Evolutionary conservation across 2,888 invertebrate genomes (phyloP).

Genomic region (Pseudococcus longispinus): DNA sequence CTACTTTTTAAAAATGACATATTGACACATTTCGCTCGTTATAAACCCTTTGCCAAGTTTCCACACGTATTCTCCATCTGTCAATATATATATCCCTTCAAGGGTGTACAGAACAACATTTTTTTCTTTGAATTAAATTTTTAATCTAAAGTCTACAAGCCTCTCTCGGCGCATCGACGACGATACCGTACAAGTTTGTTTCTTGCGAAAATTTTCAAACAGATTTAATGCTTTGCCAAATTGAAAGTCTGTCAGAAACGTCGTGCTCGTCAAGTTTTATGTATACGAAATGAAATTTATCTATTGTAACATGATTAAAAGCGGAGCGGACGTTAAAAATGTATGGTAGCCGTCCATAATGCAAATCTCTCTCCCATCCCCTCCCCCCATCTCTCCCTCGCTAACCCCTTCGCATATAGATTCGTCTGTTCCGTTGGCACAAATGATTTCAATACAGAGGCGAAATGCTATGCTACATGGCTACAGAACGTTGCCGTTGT

Average conservation of each 20-base stretch:
- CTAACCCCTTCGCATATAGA: neutral
- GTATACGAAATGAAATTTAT: conserved; percentile 22
- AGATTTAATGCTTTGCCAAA: conserved; percentile 21
- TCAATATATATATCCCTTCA: conserved; percentile 35
- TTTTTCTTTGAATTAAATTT: conserved; percentile 41
- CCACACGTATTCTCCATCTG: conserved; percentile 41
- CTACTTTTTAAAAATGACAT: conserved; percentile 44
- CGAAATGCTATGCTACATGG: neutral
- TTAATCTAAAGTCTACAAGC: conserved; percentile 25
- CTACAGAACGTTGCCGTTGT: too few species aligned
- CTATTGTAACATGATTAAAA: conserved; percentile 22
- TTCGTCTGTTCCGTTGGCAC: neutral
- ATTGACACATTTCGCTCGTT: conserved; percentile 41
- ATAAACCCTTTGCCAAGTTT: conserved; percentile 42
- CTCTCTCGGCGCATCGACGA: neutral
- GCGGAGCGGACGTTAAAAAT: conserved; percentile 2
- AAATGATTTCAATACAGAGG: neutral
- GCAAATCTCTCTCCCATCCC: too few species aligned
- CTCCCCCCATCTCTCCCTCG: too few species aligned
- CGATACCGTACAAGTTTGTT: neutral
- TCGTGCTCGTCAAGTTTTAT: conserved; percentile 22
- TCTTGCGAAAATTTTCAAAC: neutral
- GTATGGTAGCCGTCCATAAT: neutral
- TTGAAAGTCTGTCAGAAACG: conserved; percentile 34
- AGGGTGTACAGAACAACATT: conserved; percentile 23